Evolutionary conservation across 2,113 vertebrate species (phyloP), one percentile per base, ranked within the genome.

Genomic region (Pachypanchax playfairii): DNA sequence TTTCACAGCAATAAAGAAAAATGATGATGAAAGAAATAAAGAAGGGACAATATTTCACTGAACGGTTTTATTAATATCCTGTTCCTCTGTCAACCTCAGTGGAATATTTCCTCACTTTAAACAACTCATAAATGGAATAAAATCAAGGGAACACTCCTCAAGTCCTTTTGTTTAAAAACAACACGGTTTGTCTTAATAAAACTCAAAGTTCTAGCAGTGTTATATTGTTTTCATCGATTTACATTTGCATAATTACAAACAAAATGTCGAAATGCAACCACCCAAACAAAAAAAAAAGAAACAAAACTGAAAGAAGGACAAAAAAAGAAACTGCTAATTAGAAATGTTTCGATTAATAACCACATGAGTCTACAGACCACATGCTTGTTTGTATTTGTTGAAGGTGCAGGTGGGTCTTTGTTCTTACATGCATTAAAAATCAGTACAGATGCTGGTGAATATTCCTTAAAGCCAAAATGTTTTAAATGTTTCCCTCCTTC

Each of bases 1-100:
- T 75, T 79, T 80, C 42, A 58, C 50, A 26, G 65, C 9, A 13
- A 70, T 82, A 54, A 82, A 71, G 42, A 57, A 68, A 66, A 44
- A 80, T 54, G 71, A 70, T 29, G 51, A 81, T 63, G 58, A 84
- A 73, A 70, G 65, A 77, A 69, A 62, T 52, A 63, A 52, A 59
- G 65, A 7, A 43, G 41, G 35, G 24, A 63, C 58, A 70, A 59
- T 70, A 73, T 70, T 76, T 87, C 70, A 75, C 59, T 48, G 57
- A 62, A 80, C 68, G 49, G 41, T 82, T 82, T 85, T 76, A 70
- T 84, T 83, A 75, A 85, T 83, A 81, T 77, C 75, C 70, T 62
- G 77, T 68, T 72, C 24, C 24, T 54, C 57, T 73, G 61, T 64
- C 72, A 70, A 31, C 54, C 65, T 70, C 48, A 2, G 43, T 25